Evolutionary conservation across 1,140 invertebrate species (phyloP), one percentile per base, ranked within the genome.

Genomic region (Oncopodura yosiiana): DNA sequence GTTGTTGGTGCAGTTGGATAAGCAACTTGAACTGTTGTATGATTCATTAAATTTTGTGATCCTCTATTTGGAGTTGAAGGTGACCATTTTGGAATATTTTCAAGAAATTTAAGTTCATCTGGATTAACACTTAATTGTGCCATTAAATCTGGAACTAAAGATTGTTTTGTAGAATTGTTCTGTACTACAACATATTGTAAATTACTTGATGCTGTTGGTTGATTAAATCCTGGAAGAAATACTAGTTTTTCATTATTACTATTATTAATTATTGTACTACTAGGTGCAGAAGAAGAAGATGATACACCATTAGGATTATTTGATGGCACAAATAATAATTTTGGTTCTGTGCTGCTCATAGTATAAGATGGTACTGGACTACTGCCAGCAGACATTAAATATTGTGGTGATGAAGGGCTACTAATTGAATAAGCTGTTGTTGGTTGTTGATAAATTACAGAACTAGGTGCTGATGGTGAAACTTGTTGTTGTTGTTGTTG

Each of bases 271-370:
- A n/a, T n/a, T n/a, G n/a, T n/a, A n/a, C n/a, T n/a, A n/a, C n/a
- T n/a, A n/a, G n/a, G n/a, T 49, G 32, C 46, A 11, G 32, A 14
- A 1, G n/a, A 36, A 26, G 32, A 16, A 19, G 46, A 1, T 24
- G 32, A 14, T 36, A 12, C 24, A 34, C 27, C 27, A 36, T 27
- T 26, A 9, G 5, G 9, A 14, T 8, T 52, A 21, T 16, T 19
- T n/a, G 48, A 48, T 11, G 53, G 59, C n/a, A 61, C 11, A 29
- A 61, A 61, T 11, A 61, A 8, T 0, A 61, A 46, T 53, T 57
- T 56, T 30, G 56, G 53, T 19, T 53, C 44, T 1, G 42, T 26
- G 3, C 24, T 29, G 24, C 24, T 19, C 8, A 26, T 34, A 9
- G 32, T 21, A 9, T 34, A 21, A 18, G 45, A n/a, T 21, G 43